Evolutionary conservation across 37 sponge, comb jelly and placozoan genomes (phyloP).

Genomic region (Chondrosia reniformis): DNA sequence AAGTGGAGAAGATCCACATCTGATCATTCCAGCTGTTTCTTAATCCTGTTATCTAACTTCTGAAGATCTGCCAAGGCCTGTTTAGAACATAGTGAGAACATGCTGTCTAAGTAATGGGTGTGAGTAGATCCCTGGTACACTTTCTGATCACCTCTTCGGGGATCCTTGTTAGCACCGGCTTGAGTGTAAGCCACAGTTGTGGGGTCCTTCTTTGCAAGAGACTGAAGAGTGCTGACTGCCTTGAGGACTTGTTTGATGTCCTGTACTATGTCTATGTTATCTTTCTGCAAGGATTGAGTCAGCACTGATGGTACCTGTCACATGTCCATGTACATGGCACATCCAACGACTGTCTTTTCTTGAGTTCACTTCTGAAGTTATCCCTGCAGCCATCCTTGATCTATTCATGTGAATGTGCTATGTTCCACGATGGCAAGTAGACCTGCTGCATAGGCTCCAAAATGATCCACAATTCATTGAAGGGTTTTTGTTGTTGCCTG

Average conservation of each 20-base stretch:
- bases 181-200: conserved; percentile 34
- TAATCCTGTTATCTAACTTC: conserved; percentile 19
- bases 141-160: not conserved
- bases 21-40: conserved; percentile 26
- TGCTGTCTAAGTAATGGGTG: not conserved
- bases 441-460: conserved; percentile 45
- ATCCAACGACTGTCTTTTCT: conserved; percentile 38
- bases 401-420: conserved; percentile 22
- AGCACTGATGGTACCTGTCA: conserved; percentile 3
- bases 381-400: conserved; percentile 39
- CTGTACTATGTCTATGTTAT: conserved; percentile 32
- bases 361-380: conserved; percentile 43
- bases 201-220: not conserved
- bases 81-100: not conserved
- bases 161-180: not conserved
- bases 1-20: conserved; percentile 18
- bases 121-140: conserved; percentile 27
- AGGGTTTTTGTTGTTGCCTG: conserved; percentile 42
- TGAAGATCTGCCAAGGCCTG: conserved; percentile 1
- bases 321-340: conserved; percentile 46
- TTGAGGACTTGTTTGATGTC: conserved; percentile 28
- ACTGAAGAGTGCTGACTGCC: conserved; percentile 12
- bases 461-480: conserved; percentile 52
- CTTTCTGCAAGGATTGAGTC: conserved; percentile 24
- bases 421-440: conserved; percentile 23